Evolutionary conservation across 2,888 invertebrate genomes (phyloP), one percentile per base, ranked within the genome.

Genomic region (Pachliopta kotzebuea): DNA sequence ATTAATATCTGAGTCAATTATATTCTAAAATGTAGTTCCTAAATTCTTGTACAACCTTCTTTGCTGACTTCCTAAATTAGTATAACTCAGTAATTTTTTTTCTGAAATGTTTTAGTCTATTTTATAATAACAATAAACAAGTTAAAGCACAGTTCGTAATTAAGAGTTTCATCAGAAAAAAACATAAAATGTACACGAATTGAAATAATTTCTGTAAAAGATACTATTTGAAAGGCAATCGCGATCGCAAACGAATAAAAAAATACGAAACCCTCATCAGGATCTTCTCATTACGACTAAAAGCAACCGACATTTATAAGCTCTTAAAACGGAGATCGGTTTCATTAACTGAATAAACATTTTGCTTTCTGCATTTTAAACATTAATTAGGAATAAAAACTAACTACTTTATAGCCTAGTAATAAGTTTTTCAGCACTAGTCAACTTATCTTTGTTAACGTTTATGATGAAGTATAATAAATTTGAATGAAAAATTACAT

Each of bases 271-370:
- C 42, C 52, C 60, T 60, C 60, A 60, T 64, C 50, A 52, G 29
- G 60, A 56, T 52, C 24, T 37, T 14, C 64, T 64, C 64, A 64
- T 60, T 52, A 29, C 55, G 56, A 37, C 60, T 60, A 56, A 52
- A 52, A 56, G 64, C 60, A 56, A 60, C 52, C 64, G 29, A 64
- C 60, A 64, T 64, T 64, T 64, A 64, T 60, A 60, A 60, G 60
- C 64, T 56, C 60, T 64, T 60, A 50, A 60, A 60, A 55, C 6
- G 56, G 63, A 26, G 56, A 60, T 64, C 56, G 59, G 56, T 60
- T 64, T 64, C 52, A 64, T 60, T 64, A 60, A 60, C 45, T 54
- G 52, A 64, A 60, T 56, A 56, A 64, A 64, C 31, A 56, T 56
- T 50, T 60, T 56, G 42, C 56, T 26, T 53, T 50, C 60, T 56